Evolutionary conservation across 2,113 vertebrate species (phyloP).

Genomic region (Ameiurus melas): DNA sequence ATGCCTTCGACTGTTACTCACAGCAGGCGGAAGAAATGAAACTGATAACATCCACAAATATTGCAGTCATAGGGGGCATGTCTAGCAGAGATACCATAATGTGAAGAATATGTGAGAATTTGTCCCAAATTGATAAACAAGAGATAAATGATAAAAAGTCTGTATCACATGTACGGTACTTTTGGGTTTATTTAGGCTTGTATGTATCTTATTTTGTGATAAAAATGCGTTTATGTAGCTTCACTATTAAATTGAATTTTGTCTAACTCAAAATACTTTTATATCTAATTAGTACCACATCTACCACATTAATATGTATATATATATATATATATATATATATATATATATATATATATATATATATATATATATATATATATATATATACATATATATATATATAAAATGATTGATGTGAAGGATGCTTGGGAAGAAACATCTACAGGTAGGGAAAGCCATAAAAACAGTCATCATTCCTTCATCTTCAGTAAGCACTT

Average conservation of each 20-base stretch:
- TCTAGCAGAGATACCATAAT: constrained; percentile 1
- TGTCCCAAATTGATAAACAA: background rate
- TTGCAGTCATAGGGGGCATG: constrained; percentile 23
- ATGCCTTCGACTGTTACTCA: constrained; percentile 46
- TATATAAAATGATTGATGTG: no score
- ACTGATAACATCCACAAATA: constrained; percentile 46
- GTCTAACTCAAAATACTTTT: background rate
- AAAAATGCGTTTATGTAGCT: background rate
- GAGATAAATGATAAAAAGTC: background rate
- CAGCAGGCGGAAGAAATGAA: constrained; percentile 15
- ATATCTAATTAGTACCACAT: background rate
- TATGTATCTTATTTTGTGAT: background rate
- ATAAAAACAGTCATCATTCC: no score
- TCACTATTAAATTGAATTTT: background rate
- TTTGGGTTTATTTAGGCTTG: background rate
- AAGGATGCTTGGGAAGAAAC: no score
- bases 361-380: no score
- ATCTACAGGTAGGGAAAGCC: no score
- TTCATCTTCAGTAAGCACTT: no score
- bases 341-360: no score
- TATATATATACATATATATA: no score
- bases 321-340: no score
- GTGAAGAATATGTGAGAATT: no score
- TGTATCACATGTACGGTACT: background rate
- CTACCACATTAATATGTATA: no score